These are phyloP conservation scores for Fregetta grallaria DNA, from an alignment of 2,113 vertebrate species.

Conservation along the genomic window DNA sequence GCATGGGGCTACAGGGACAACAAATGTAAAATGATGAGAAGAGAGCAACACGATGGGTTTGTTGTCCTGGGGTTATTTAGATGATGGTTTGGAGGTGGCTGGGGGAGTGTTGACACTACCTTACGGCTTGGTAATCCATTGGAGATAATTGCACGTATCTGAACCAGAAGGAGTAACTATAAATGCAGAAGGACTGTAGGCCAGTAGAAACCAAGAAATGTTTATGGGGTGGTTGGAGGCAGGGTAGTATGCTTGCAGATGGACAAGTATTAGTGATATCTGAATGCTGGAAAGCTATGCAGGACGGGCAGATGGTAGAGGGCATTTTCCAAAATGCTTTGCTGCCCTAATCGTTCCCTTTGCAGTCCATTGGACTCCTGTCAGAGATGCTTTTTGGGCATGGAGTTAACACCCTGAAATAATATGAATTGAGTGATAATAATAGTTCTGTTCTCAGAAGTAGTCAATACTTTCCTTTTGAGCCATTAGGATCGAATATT, in stretches of 20 bases:
- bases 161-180: no score
- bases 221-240: background rate
- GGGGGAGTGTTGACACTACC: no score
- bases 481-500: background rate
- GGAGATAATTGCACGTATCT: background rate
- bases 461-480: background rate
- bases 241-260: background rate
- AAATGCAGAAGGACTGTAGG: background rate
- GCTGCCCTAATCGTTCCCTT: background rate
- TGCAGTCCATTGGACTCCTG: background rate
- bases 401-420: background rate
- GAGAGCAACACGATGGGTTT: background rate
- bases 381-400: background rate
- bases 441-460: background rate
- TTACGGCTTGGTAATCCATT: background rate
- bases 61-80: background rate
- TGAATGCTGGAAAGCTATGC: background rate
- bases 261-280: background rate
- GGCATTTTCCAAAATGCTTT: background rate
- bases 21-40: background rate
- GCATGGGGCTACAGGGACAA: background rate
- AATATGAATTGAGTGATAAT: background rate
- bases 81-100: background rate
- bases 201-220: background rate
- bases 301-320: background rate